Base-by-base conservation (phyloP, 30 jellyfish, hydroid and myxozoan species). In the Turritopsis dohrnii region DNA sequence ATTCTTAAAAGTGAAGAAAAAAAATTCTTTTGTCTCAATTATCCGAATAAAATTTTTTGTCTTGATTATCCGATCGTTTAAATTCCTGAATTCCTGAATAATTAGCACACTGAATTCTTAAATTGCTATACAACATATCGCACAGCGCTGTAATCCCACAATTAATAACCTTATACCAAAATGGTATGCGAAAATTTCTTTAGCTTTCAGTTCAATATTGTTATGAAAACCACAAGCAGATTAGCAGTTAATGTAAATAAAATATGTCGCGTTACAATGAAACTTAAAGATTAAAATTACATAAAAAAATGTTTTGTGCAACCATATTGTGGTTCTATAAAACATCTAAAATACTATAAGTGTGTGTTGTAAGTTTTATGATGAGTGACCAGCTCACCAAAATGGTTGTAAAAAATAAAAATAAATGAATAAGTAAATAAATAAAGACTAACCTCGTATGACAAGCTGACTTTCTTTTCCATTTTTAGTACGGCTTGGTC, bases 381-480 rank as follows among this genome's bases (percentile, higher is more conserved):
- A n/a, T n/a, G n/a, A n/a, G n/a, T n/a, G n/a, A n/a, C n/a, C n/a
- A n/a, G n/a, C n/a, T n/a, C n/a, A n/a, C n/a, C n/a, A n/a, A n/a
- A n/a, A n/a, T n/a, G n/a, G n/a, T n/a, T n/a, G n/a, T n/a, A n/a
- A n/a, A n/a, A n/a, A n/a, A n/a, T n/a, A n/a, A n/a, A n/a, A n/a
- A n/a, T n/a, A n/a, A n/a, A n/a, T n/a, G n/a, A n/a, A n/a, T n/a
- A n/a, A n/a, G n/a, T n/a, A n/a, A n/a, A n/a, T n/a, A n/a, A n/a
- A n/a, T n/a, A n/a, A n/a, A n/a, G 22, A 69, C 77, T 7, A n/a
- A 69, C 77, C 8, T 69, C 77, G 0, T n/a, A 69, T 27, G 77
- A 69, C 22, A 69, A 23, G 8, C 77, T 69, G 77, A 21, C 77
- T 19, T 69, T 69, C 22, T 69, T 69, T 69, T 69, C 77, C 22